Evolutionary conservation across 2,888 invertebrate species (phyloP).

Genomic region (Cylloceria caligata): DNA sequence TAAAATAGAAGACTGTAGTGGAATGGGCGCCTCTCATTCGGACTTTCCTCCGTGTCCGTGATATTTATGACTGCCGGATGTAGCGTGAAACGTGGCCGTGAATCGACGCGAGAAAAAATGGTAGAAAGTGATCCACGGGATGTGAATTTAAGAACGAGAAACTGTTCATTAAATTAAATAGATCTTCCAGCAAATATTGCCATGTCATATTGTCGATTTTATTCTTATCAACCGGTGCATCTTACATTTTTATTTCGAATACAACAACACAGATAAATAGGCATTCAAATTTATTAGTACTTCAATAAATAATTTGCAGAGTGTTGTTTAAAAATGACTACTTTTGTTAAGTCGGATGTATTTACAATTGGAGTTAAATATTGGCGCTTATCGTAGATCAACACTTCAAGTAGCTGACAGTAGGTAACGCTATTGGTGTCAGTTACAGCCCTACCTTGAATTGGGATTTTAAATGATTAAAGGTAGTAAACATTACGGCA

Average conservation of each 20-base stretch:
- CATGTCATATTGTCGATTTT: too few species aligned
- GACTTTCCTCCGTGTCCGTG: constrained; percentile 59
- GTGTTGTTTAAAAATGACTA: too few species aligned
- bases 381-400: too few species aligned
- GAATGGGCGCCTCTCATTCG: constrained; percentile 57
- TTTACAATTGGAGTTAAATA: too few species aligned
- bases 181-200: constrained; percentile 21
- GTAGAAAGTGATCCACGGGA: not conserved
- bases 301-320: too few species aligned
- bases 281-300: too few species aligned
- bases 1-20: constrained; percentile 42
- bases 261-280: too few species aligned
- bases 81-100: constrained; percentile 19
- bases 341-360: too few species aligned
- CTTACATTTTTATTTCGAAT: not conserved
- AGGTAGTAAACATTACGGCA: too few species aligned
- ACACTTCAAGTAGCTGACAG: not conserved
- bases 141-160: not conserved
- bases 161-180: constrained; percentile 50
- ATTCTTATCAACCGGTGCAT: not conserved
- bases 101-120: constrained; percentile 39
- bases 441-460: not conserved
- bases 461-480: not conserved
- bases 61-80: constrained; percentile 60
- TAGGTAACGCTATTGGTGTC: not conserved